Evolutionary conservation across 2,797 vertebrate genomes (phyloP).

Genomic region (Labeo calbasu): DNA sequence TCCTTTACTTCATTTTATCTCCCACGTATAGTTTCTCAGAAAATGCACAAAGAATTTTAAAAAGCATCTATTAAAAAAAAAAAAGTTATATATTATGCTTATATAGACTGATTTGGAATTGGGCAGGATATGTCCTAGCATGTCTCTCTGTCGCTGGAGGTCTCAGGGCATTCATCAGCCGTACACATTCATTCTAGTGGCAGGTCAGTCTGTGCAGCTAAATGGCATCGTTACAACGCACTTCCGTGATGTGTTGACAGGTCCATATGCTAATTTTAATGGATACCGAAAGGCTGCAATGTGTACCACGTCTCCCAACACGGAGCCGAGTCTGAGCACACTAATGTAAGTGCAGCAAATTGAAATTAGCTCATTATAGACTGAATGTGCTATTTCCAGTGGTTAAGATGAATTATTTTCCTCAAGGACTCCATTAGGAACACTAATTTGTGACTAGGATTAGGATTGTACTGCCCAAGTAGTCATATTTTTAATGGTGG

Average conservation of each 20-base stretch:
- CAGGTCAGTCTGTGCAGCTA: constrained; percentile 95
- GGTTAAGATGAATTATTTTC: constrained; percentile 97
- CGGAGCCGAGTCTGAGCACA: constrained; percentile 76
- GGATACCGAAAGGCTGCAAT: constrained; percentile 84
- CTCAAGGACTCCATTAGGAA: constrained; percentile 96
- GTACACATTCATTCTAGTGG: constrained; percentile 88
- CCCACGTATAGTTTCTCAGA: neutral
- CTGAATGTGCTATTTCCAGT: constrained; percentile 97
- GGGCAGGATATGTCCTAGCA: neutral
- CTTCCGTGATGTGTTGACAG: constrained; percentile 98
- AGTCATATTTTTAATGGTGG: constrained; percentile 17
- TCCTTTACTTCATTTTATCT: neutral
- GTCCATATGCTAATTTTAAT: constrained; percentile 99
- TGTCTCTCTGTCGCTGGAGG: constrained; percentile 79
- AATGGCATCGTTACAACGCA: constrained; percentile 97
- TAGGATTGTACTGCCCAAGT: constrained; percentile 75
- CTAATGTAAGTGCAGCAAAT: constrained; percentile 94
- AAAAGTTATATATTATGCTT: neutral
- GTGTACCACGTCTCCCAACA: constrained; percentile 15
- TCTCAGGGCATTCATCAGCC: constrained; percentile 86
- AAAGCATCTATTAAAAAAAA: neutral
- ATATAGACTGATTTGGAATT: neutral
- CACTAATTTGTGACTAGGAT: constrained; percentile 96
- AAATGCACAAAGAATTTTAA: neutral
- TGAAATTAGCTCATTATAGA: constrained; percentile 95